phyloP scores from a whole-genome alignment of 1,140 invertebrate species.

The Caenorhabditis briggsae region DNA sequence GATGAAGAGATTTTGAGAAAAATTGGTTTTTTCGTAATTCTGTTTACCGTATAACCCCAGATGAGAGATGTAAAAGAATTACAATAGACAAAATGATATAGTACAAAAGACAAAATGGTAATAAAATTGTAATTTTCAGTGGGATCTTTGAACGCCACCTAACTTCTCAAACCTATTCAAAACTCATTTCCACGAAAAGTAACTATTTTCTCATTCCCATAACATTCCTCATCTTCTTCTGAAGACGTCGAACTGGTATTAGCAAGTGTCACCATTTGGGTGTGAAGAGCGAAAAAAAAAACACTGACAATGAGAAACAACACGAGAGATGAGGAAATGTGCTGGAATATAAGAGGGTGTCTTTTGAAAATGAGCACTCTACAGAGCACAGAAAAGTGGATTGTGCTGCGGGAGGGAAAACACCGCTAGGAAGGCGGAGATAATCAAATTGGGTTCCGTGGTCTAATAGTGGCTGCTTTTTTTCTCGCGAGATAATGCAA shows the following conservation, averaged over 20 bases:
- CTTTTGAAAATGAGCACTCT: constrained; percentile 49
- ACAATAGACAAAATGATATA: no score
- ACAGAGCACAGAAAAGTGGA: constrained; percentile 45
- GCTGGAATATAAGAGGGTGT: neutral
- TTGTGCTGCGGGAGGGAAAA: neutral
- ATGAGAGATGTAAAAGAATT: no score
- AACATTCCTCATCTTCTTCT: no score
- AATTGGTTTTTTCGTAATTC: no score
- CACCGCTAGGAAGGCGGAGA: constrained; percentile 42
- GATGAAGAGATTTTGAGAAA: no score
- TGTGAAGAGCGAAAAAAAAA: neutral
- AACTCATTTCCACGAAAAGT: no score
- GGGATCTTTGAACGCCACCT: no score
- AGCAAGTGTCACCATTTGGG: neutral
- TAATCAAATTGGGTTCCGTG: constrained; percentile 35
- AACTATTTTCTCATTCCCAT: no score
- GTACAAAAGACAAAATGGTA: no score
- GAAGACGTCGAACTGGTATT: neutral
- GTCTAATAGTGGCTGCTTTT: constrained; percentile 46
- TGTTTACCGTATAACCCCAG: no score
- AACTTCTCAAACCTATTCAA: no score
- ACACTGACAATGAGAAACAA: constrained; percentile 15
- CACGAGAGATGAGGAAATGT: neutral
- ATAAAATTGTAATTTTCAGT: no score
- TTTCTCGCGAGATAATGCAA: constrained; percentile 24